Evolutionary conservation across 2,888 invertebrate species (phyloP).

Genomic region (Pristionchus entomophagus): DNA sequence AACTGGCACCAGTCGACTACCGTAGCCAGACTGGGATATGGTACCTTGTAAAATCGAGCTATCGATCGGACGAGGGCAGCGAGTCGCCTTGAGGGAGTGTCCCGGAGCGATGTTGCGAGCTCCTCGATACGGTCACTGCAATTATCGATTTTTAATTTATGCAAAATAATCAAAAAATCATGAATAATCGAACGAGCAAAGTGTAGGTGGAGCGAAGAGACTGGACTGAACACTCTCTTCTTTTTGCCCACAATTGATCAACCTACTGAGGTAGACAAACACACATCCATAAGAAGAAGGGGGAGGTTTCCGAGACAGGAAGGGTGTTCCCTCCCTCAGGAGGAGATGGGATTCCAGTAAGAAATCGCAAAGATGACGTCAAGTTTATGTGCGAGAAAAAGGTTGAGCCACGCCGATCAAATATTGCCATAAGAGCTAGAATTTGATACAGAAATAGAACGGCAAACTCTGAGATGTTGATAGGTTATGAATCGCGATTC

Average conservation of each 20-base stretch:
- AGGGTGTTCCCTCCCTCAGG: background rate
- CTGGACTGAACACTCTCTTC: background rate
- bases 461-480: background rate
- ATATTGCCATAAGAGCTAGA: background rate
- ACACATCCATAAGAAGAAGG: background rate
- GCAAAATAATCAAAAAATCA: background rate
- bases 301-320: background rate
- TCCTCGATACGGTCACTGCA: conserved; percentile 25
- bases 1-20: background rate
- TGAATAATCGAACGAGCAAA: background rate
- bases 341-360: background rate
- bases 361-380: background rate
- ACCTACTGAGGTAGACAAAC: conserved; percentile 23
- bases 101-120: conserved; percentile 6
- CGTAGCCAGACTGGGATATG: background rate
- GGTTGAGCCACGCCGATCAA: background rate
- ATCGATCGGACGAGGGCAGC: conserved; percentile 8
- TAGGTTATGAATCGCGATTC: background rate
- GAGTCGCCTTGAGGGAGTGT: conserved; percentile 17
- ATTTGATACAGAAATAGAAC: conserved; percentile 1
- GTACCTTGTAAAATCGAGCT: conserved; percentile 36
- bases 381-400: conserved; percentile 15
- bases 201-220: background rate
- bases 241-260: conserved; percentile 10
- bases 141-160: conserved; percentile 1